Percentiles rank a stretch among this genome's conserved stretches.
These are phyloP conservation scores for Nemotelus nigrinus DNA, from an alignment of 2,888 invertebrate species.

Conservation along the genomic window DNA sequence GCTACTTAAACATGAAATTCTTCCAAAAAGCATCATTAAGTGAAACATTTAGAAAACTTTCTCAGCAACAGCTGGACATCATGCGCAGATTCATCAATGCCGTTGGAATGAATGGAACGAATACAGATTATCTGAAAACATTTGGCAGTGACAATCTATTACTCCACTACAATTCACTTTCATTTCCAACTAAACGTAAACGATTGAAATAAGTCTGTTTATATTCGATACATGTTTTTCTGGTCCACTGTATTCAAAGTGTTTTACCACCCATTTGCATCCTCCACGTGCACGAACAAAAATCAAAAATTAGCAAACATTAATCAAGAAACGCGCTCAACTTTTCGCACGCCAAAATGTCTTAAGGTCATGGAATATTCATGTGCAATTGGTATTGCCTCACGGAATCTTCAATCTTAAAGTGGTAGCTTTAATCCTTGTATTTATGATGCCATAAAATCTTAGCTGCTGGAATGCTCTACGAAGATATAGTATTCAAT, in stretches of 20 bases:
- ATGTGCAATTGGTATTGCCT: conserved; percentile 28
- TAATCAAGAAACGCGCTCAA: conserved; percentile 39
- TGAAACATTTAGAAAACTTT: too few species aligned
- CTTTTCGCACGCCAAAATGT: conserved; percentile 39
- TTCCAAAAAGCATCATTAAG: too few species aligned
- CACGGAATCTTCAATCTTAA: not conserved
- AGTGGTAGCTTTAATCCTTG: conserved; percentile 29
- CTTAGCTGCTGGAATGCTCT: conserved; percentile 19
- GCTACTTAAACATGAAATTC: too few species aligned
- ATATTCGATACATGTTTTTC: not conserved
- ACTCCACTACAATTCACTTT: too few species aligned
- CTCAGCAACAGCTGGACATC: too few species aligned
- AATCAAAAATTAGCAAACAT: conserved; percentile 37
- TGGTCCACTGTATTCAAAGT: not conserved
- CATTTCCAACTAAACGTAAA: too few species aligned
- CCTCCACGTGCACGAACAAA: conserved; percentile 15
- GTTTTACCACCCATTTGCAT: not conserved
- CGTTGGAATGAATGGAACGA: too few species aligned
- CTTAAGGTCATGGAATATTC: conserved; percentile 44
- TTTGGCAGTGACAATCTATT: too few species aligned
- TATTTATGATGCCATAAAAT: conserved; percentile 40
- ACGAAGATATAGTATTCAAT: conserved; percentile 14
- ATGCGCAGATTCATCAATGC: too few species aligned
- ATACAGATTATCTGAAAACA: too few species aligned
- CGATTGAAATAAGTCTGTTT: conserved; percentile 22